Base-by-base conservation (phyloP, 2,797 vertebrate genomes). In the Poeciliopsis gracilis region DNA sequence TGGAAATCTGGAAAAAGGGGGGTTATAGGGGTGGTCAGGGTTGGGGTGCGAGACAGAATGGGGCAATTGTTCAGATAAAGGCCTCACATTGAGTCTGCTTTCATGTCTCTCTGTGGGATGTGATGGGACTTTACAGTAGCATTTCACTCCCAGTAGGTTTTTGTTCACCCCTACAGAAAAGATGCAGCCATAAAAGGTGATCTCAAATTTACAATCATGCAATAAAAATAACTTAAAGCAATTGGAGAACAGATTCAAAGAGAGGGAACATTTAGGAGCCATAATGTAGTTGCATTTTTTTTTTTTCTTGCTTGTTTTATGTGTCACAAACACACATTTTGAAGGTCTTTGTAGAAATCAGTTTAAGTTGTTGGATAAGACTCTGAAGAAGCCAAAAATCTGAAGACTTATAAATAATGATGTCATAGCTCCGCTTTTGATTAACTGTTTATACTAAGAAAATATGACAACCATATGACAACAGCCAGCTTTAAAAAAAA, bases 21-120 rank as follows among this genome's bases (percentile, higher is more conserved):
- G 91, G 89, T 81, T 73, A 90, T 82, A 83, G 91, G 91, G 90
- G 89, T 84, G 90, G 92, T 69, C 76, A 41, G 88, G 87, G 87
- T 90, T 86, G 87, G 91, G 91, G 90, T 90, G 86, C 79, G 78
- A 89, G 89, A 90, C 76, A 96, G 94, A 96, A 96, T 93, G 93
- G 93, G 85, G 82, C 94, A 95, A 96, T 96, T 96, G 95, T 96
- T 96, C 90, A 86, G 80, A 92, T 89, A 91, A 93, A 93, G 90
- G 94, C 94, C 94, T 93, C 95, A 94, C 88, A 92, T 94, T 91
- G 94, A 94, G 93, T 87, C 82, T 5, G 76, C 95, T 95, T 95
- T 96, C 94, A 95, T 92, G 94, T 95, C 81, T 87, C 90, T 90
- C 84, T 79, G 84, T 82, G 84, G 88, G 85, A 89, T 90, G 87